Conservation (phyloP, 1,140 invertebrate species). For the Drosophila sucinea region DNA sequence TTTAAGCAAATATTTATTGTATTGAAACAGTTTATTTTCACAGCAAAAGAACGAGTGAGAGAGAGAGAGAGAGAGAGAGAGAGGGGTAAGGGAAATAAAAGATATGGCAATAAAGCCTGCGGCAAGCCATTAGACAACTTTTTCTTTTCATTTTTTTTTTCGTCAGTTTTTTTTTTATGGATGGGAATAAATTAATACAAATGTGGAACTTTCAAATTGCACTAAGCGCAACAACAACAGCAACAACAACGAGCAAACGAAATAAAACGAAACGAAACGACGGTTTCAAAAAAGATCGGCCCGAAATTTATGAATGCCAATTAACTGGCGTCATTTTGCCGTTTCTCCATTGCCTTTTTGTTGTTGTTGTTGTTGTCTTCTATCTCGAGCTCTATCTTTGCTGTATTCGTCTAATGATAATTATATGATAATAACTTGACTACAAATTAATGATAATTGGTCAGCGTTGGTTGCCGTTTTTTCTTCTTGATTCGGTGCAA, state of each 20-base stretch:
- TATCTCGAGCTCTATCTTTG: slow-evolving; percentile 8
- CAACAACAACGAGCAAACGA: slow-evolving; percentile 5
- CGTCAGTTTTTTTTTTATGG: slow-evolving; percentile 16
- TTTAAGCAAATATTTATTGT: slow-evolving; percentile 54
- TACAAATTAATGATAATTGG: slow-evolving; percentile 77
- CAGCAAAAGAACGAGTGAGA: slow-evolving; percentile 5
- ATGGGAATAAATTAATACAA: slow-evolving; percentile 18
- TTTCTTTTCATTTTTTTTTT: slow-evolving; percentile 44
- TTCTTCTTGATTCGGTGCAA: slow-evolving; percentile 17
- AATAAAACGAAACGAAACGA: slow-evolving; percentile 17
- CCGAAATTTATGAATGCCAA: slow-evolving; percentile 7
- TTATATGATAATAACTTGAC: slow-evolving; percentile 74
- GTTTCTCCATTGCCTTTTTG: slow-evolving; percentile 17
- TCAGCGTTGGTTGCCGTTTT: slow-evolving; percentile 26
- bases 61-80: slow-evolving; percentile 1
- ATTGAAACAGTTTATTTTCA: slow-evolving; percentile 57
- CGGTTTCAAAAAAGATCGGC: background rate
- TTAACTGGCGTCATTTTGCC: slow-evolving; percentile 1
- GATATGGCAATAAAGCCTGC: slow-evolving; percentile 20
- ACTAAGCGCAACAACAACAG: slow-evolving; percentile 24
- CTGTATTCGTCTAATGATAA: slow-evolving; percentile 49
- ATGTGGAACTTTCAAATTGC: slow-evolving; percentile 43
- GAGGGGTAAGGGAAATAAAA: slow-evolving; percentile 27
- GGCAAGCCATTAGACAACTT: slow-evolving; percentile 46
- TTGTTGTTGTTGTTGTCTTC: background rate